Evolutionary conservation across 2,797 vertebrate genomes (phyloP).

Genomic region (Rhynchonycteris naso): DNA sequence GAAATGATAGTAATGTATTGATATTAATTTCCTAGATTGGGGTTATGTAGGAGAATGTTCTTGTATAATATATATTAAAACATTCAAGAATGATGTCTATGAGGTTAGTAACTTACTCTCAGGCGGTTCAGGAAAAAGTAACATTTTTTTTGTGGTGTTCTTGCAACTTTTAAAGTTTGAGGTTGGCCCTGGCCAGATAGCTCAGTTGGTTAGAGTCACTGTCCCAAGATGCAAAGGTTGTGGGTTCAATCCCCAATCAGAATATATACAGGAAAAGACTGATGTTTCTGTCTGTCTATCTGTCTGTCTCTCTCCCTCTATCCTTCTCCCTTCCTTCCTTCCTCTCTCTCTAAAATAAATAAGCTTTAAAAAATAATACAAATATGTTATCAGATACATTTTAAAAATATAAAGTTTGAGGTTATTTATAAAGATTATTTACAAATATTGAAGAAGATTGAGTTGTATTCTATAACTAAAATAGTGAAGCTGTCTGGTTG

Average conservation of each 20-base stretch:
- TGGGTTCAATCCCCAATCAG: no score
- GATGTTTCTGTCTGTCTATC: no score
- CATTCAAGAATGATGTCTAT: not conserved
- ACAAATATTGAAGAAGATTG: not conserved
- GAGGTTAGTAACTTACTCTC: not conserved
- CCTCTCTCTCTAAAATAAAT: no score
- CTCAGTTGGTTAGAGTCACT: no score
- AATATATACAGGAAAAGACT: no score
- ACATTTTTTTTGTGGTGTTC: not conserved
- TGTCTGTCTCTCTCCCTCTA: no score
- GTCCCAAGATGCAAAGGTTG: no score
- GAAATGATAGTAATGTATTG: not conserved
- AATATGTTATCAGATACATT: no score
- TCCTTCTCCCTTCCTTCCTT: no score
- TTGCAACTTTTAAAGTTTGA: slow-evolving; percentile 24
- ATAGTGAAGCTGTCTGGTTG: not conserved
- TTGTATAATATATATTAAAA: not conserved
- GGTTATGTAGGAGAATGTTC: not conserved
- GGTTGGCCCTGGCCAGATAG: no score
- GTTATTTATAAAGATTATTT: not conserved
- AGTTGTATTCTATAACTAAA: not conserved
- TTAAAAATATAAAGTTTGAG: not conserved
- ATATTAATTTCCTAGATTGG: not conserved
- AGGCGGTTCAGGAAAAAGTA: not conserved
- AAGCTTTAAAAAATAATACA: no score